A percentile compares a stretch with the other conserved stretches of the same genome.
Evolutionary conservation across 2,888 invertebrate species (phyloP).

Genomic region (Pyrrhosoma nymphula): DNA sequence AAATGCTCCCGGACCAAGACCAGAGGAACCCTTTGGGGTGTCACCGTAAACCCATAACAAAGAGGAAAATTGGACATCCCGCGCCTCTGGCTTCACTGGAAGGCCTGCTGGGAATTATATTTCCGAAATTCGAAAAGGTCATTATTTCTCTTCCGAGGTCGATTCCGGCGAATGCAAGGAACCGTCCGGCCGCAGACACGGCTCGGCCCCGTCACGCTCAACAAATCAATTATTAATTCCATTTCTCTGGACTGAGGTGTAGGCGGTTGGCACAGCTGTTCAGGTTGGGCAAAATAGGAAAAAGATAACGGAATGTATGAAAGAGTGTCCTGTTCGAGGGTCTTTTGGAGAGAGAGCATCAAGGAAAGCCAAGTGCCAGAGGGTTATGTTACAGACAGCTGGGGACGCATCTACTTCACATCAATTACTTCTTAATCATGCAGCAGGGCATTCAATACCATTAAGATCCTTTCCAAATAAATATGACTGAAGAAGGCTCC

Average conservation of each 20-base stretch:
- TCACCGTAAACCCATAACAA: neutral
- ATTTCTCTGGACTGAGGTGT: neutral
- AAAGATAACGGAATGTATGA: neutral
- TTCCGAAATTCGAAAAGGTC: neutral
- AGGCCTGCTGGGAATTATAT: neutral
- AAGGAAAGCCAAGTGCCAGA: no score
- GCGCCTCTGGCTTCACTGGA: neutral
- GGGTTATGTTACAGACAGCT: no score
- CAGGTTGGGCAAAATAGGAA: neutral
- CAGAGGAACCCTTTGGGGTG: neutral
- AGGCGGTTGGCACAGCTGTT: neutral
- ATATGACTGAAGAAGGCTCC: no score
- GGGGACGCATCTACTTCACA: no score
- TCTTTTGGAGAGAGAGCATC: no score
- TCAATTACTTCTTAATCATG: no score
- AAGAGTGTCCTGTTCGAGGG: no score
- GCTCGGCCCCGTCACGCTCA: conserved; percentile 7
- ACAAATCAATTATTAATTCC: neutral
- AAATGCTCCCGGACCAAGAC: neutral
- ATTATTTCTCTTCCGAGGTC: conserved; percentile 10
- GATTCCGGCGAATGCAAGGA: neutral
- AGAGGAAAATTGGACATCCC: conserved; percentile 26
- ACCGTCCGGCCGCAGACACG: conserved; percentile 33
- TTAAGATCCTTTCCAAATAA: no score
- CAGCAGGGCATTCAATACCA: no score